Evolutionary conservation across 2,797 vertebrate species (phyloP).

Genomic region (Cyclopterus lumpus): DNA sequence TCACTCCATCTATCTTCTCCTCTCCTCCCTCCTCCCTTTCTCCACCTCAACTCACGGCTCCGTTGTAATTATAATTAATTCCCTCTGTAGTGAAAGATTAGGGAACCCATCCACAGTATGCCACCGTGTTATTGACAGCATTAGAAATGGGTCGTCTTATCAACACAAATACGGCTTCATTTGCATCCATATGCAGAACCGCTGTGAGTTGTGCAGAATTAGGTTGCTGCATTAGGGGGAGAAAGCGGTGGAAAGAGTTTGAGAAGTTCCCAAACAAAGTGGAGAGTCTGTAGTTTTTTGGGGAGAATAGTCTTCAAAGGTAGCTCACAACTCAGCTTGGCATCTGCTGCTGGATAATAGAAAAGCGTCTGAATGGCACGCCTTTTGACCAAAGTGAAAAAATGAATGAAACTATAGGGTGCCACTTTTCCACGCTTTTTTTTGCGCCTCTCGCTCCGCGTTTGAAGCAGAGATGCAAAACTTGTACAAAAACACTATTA

Average conservation of each 20-base stretch:
- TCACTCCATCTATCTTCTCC: slow-evolving; percentile 38
- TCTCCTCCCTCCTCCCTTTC: slow-evolving; percentile 12
- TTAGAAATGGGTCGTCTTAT: slow-evolving; percentile 61
- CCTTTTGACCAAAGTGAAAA: slow-evolving; percentile 48
- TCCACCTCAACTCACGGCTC: slow-evolving; percentile 38
- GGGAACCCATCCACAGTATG: slow-evolving; percentile 49
- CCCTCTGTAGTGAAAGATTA: slow-evolving; percentile 65
- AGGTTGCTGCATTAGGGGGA: slow-evolving; percentile 17
- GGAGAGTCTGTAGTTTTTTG: slow-evolving; percentile 1
- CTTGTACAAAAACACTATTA: slow-evolving; percentile 12
- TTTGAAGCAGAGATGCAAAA: slow-evolving; percentile 22
- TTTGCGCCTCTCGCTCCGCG: neutral
- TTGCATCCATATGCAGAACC: slow-evolving; percentile 51
- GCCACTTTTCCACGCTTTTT: slow-evolving; percentile 34
- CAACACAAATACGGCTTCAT: slow-evolving; percentile 38
- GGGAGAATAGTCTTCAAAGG: slow-evolving; percentile 24
- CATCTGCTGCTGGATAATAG: slow-evolving; percentile 34
- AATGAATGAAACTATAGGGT: slow-evolving; percentile 49
- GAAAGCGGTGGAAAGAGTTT: slow-evolving; percentile 24
- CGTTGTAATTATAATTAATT: slow-evolving; percentile 66
- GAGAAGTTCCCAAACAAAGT: slow-evolving; percentile 39
- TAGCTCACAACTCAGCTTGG: slow-evolving; percentile 21
- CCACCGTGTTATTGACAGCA: slow-evolving; percentile 66
- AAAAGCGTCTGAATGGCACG: slow-evolving; percentile 24
- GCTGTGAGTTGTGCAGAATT: slow-evolving; percentile 37